Conservation (phyloP, 2,888 invertebrate species). For the Conchocele bisecta region DNA sequence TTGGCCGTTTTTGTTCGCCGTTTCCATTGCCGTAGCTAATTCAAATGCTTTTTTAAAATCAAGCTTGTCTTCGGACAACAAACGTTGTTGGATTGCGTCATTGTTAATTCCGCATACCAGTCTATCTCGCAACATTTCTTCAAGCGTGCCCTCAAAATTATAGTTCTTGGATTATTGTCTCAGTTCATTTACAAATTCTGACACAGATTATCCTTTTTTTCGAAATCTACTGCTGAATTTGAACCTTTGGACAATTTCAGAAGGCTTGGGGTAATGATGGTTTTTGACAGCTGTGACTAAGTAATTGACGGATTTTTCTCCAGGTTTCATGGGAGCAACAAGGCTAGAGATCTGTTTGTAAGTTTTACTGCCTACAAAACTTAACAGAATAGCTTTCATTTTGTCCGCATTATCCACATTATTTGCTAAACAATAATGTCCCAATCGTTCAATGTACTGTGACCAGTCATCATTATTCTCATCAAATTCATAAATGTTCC, state of each 20-base stretch:
- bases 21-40: conserved; percentile 30
- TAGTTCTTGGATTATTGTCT: conserved; percentile 43
- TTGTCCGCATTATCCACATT: conserved; percentile 17
- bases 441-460: conserved; percentile 29
- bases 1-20: conserved; percentile 24
- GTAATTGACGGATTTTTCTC: conserved; percentile 5
- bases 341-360: conserved; percentile 31
- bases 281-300: conserved; percentile 22
- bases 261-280: conserved; percentile 38
- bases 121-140: conserved; percentile 42
- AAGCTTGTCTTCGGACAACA: conserved; percentile 31
- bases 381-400: conserved; percentile 19
- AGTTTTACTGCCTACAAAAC: conserved; percentile 23
- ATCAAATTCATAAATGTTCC: conserved; percentile 20
- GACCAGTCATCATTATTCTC: conserved; percentile 7
- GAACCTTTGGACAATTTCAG: conserved; percentile 40
- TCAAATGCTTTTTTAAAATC: conserved; percentile 37
- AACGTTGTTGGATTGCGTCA: conserved; percentile 38
- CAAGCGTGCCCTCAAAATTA: conserved; percentile 38
- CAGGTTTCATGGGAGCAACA: conserved; percentile 18
- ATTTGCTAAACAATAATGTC: conserved; percentile 33
- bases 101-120: conserved; percentile 41
- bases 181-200: conserved; percentile 32
- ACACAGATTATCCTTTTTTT: conserved; percentile 22
- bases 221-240: conserved; percentile 33